Evolutionary conservation across 2,797 vertebrate species (phyloP).

Genomic region (Mormyrus hasselquistii): DNA sequence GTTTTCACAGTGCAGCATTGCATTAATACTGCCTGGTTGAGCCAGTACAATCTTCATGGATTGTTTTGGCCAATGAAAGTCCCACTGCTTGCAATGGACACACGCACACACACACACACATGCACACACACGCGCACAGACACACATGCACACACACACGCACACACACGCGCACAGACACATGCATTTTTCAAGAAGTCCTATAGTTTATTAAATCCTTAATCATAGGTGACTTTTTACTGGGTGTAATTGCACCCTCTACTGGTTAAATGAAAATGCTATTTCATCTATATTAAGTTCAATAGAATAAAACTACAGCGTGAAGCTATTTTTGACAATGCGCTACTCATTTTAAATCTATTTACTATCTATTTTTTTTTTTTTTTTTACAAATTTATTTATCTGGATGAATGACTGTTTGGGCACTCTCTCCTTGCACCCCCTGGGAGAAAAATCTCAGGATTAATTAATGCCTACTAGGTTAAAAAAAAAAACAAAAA

Average conservation of each 20-base stretch:
- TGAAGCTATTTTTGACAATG: neutral
- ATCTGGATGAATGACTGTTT: neutral
- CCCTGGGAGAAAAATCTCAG: neutral
- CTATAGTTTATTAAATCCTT: neutral
- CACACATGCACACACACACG: constrained; percentile 32
- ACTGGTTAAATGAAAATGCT: neutral
- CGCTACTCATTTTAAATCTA: neutral
- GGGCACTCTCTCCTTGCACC: neutral
- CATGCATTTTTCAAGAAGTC: neutral
- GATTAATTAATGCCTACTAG: neutral
- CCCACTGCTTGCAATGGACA: neutral
- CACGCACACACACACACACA: constrained; percentile 24
- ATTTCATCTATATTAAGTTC: neutral
- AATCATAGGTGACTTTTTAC: neutral
- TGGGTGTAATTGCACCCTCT: neutral
- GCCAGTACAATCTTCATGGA: constrained; percentile 13
- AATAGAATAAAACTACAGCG: neutral
- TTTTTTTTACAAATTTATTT: neutral
- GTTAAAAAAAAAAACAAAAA: neutral
- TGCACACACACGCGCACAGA: constrained; percentile 6
- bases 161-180: constrained; percentile 19
- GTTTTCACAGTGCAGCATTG: constrained; percentile 8
- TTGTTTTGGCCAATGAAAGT: neutral
- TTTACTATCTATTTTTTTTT: neutral
- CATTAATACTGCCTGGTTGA: constrained; percentile 11